phyloP scores from a whole-genome alignment of 2,888 invertebrate species.

The Cremastinae sp. region DNA sequence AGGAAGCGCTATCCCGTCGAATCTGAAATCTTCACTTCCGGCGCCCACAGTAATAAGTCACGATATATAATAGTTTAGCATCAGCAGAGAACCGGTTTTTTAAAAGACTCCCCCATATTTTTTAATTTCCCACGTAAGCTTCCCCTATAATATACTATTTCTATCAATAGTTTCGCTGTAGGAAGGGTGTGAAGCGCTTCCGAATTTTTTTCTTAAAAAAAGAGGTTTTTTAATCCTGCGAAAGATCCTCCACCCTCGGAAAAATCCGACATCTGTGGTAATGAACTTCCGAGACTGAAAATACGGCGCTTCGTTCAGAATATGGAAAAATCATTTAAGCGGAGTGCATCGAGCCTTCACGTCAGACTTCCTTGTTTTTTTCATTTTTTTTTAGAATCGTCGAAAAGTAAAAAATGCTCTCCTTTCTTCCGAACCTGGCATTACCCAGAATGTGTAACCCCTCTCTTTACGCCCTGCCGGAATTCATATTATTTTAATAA shows the following conservation, averaged over 20 bases:
- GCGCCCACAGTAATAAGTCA: constrained; percentile 63
- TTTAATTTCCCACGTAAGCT: constrained; percentile 60
- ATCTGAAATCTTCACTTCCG: constrained; percentile 73
- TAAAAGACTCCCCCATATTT: constrained; percentile 54
- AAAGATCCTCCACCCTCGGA: constrained; percentile 27
- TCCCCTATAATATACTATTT: constrained; percentile 5
- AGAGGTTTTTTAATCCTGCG: constrained; percentile 47
- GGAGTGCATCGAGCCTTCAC: constrained; percentile 34
- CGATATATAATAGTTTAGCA: constrained; percentile 45
- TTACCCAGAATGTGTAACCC: constrained; percentile 1
- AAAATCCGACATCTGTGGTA: constrained; percentile 53
- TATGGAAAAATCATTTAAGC: constrained; percentile 54
- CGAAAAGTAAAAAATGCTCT: constrained; percentile 19
- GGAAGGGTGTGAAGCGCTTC: constrained; percentile 46
- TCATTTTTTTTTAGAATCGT: constrained; percentile 6
- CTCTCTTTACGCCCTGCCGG: constrained; percentile 11
- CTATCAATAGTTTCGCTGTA: constrained; percentile 22
- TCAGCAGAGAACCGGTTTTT: constrained; percentile 45
- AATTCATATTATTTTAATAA: constrained; percentile 45
- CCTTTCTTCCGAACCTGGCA: constrained; percentile 15
- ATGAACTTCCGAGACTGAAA: constrained; percentile 38
- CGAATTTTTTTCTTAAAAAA: constrained; percentile 47
- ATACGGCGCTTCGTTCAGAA: constrained; percentile 44
- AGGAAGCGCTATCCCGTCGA: constrained; percentile 70
- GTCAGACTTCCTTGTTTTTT: constrained; percentile 31